Percentiles rank a stretch among this genome's conserved stretches.
Conservation (phyloP, 2,888 invertebrate genomes). For the Boloria euphrosyne region DNA sequence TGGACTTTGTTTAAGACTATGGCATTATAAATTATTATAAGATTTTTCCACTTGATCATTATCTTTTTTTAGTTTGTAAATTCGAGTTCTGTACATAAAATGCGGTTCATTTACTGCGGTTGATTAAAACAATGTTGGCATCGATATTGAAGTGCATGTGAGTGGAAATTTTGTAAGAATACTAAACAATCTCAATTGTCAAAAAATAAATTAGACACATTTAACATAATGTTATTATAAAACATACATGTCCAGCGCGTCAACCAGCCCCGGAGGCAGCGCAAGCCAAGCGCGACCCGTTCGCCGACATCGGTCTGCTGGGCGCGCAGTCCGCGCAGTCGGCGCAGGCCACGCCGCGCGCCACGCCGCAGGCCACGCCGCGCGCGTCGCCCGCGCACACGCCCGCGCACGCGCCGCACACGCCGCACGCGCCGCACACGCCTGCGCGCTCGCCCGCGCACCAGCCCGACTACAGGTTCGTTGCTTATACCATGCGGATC, state of each 20-base stretch:
- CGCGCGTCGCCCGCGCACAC: slow-evolving; percentile 61
- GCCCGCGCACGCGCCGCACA: slow-evolving; percentile 57
- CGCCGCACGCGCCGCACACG: slow-evolving; percentile 60
- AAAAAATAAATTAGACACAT: too few relatives aligned
- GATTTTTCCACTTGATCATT: not conserved
- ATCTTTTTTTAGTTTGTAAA: not conserved
- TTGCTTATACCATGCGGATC: too few relatives aligned
- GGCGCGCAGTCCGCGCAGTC: slow-evolving; percentile 43
- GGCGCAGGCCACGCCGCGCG: slow-evolving; percentile 58
- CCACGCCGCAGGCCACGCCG: slow-evolving; percentile 57
- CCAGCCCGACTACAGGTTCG: slow-evolving; percentile 75
- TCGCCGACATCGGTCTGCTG: slow-evolving; percentile 85
- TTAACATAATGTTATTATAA: too few relatives aligned
- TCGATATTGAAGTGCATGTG: too few relatives aligned
- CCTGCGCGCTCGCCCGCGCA: slow-evolving; percentile 72
- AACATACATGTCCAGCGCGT: slow-evolving; percentile 49
- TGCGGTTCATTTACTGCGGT: too few relatives aligned
- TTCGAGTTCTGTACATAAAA: too few relatives aligned
- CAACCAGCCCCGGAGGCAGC: slow-evolving; percentile 66
- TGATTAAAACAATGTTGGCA: too few relatives aligned
- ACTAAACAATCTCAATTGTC: too few relatives aligned
- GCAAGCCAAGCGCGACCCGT: slow-evolving; percentile 83
- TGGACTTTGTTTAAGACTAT: not conserved
- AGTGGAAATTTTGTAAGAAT: too few relatives aligned
- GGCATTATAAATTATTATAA: not conserved